These are phyloP conservation scores for Mustelus asterias DNA, from an alignment of 2,113 vertebrate species.

Conservation along the genomic window DNA sequence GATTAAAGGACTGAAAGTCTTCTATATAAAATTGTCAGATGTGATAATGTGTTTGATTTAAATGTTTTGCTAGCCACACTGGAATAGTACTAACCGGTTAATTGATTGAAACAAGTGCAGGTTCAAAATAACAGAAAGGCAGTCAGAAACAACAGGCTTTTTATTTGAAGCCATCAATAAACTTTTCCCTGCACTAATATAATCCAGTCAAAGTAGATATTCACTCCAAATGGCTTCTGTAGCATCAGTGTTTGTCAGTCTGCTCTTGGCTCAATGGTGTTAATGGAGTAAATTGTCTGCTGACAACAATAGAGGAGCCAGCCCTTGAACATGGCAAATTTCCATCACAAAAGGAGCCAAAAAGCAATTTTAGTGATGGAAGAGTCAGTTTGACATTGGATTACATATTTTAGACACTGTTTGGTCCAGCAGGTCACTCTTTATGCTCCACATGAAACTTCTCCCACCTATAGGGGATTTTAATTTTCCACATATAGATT, in stretches of 20 bases:
- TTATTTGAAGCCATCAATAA: not conserved
- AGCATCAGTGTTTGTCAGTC: not conserved
- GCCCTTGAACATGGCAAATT: not conserved
- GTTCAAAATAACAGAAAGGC: not conserved
- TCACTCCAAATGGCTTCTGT: not conserved
- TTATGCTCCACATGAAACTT: not conserved
- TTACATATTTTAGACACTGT: not conserved
- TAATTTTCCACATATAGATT: too few species aligned
- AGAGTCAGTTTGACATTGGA: not conserved
- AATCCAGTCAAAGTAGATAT: not conserved
- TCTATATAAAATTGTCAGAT: not conserved
- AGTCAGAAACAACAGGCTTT: not conserved
- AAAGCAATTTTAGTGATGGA: not conserved
- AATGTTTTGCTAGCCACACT: slow-evolving; percentile 7
- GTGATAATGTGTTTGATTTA: slow-evolving; percentile 28
- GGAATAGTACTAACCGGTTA: not conserved
- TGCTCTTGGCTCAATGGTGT: not conserved
- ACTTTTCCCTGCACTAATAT: not conserved
- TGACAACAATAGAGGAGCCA: not conserved
- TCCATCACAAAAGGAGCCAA: not conserved
- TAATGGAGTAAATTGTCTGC: not conserved
- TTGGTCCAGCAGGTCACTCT: not conserved
- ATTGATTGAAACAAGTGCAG: not conserved
- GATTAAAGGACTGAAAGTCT: not conserved
- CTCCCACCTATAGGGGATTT: not conserved